Evolutionary conservation across 1,140 invertebrate genomes (phyloP), one percentile per base, ranked within the genome.

Genomic region (Littorina saxatilis): DNA sequence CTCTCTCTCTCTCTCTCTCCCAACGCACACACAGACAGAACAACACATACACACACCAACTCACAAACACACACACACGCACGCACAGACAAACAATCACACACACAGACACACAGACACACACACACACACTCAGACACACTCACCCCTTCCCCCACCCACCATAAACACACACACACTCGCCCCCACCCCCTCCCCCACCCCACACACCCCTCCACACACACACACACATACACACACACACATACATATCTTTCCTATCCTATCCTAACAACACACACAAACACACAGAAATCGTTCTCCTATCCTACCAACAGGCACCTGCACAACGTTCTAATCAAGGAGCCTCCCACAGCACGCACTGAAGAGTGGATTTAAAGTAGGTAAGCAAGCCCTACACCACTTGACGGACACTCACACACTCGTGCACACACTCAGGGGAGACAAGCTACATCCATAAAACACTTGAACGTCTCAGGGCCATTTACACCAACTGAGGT

Each of bases 1-100:
- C 39, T 50, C 61, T 68, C 27, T 68, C 61, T 40, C 27, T 40
- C 61, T 68, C 35, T 39, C 47, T 23, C 40, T 27, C 63, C 32
- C 35, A 43, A 80, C 61, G 68, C 52, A 80, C 61, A 80, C 52
- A 80, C 61, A 80, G 32, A 68, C n/a, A n/a, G n/a, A n/a, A n/a
- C n/a, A n/a, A n/a, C n/a, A n/a, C n/a, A n/a, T n/a, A n/a, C 32
- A 66, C 32, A 66, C 32, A 66, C 32, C 7, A 5, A 66, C 32
- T 9, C 32, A 66, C 32, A 66, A 5, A 66, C 32, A 35, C 32
- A 66, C 32, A 66, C 32, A 66, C 32, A 66, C 32, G 23, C 32
- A 66, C 32, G 23, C 61, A 35, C 61, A 66, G 7, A 66, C 23
- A 66, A 9, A 66, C 23, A 66, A n/a, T n/a, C n/a, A 68, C n/a